Base-by-base conservation (phyloP, 2,888 invertebrate species). In the Drosophila niveifrons region DNA sequence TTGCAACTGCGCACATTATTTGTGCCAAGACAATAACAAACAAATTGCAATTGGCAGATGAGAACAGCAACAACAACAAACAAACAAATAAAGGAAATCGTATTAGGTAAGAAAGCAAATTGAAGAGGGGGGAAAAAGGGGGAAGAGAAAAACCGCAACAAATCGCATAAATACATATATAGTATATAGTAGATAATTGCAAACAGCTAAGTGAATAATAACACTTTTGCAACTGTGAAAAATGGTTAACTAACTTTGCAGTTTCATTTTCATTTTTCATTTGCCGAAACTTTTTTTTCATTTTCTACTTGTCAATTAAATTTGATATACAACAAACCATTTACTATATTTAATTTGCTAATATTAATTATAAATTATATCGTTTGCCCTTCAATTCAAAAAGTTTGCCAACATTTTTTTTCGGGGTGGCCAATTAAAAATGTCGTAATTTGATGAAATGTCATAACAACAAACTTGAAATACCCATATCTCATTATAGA, bases 1-100 rank as follows among this genome's bases (percentile, higher is more conserved):
- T 68, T 69, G 57, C 48, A 80, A 82, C 86, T 82, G 82, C 82
- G 82, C 82, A 88, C 66, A 66, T 62, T 69, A 55, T 75, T 62
- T 72, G 52, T 36, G 58, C 63, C 62, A 70, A 72, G 70, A 81
- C 64, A 86, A 83, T 65, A 66, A 68, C 52, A 77, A 76, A 72
- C 34, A 47, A 82, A 66, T 65, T 57, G 29, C 53, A 57, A 59
- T 48, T 48, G 76, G 34, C 47, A 69, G 58, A 57, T 57, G 46
- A 28, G 41, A 59, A 28, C 6, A 15, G 11, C 18, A 51, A 44
- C 10, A 23, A 58, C 44, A 29, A 39, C 11, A 46, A 46, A 51
- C 28, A 31, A 43, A 47, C 41, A 13, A 34, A 48, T 17, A 63
- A 57, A 44, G 4, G 51, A 63, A 59, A 43, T 23, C 34, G 39